Conservation (phyloP, 1,140 invertebrate genomes). For the Chionoecetes opilio region DNA sequence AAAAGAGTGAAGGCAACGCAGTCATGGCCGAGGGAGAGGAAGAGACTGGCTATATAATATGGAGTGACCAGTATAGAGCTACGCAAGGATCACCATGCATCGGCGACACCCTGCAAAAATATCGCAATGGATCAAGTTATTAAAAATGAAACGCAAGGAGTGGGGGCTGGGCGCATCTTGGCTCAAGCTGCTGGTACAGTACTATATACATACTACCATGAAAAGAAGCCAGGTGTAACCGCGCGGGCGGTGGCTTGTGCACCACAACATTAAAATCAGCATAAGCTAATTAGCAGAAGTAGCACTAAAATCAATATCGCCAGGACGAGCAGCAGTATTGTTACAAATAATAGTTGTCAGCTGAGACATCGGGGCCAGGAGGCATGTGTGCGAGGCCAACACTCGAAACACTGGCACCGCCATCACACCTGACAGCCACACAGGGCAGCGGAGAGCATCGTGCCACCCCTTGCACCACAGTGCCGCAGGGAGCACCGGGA, state of each 20-base stretch:
- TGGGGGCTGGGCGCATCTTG: neutral
- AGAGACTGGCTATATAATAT: neutral
- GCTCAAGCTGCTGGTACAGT: neutral
- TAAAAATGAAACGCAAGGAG: neutral
- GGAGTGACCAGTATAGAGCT: too few species aligned
- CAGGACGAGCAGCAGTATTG: neutral
- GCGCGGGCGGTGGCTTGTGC: neutral
- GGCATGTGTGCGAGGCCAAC: neutral
- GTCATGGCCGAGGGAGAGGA: neutral
- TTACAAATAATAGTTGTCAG: neutral
- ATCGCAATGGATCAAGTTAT: neutral
- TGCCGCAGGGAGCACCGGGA: slow-evolving; percentile 1
- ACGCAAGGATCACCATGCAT: neutral
- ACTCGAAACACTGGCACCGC: neutral
- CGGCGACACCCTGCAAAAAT: neutral
- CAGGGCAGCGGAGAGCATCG: neutral
- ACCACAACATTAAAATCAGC: neutral
- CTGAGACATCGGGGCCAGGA: neutral
- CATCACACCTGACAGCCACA: slow-evolving; percentile 6
- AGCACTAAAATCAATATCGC: slow-evolving; percentile 9
- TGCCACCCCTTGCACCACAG: neutral
- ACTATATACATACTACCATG: too few species aligned
- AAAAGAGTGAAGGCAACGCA: neutral
- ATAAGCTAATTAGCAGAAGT: neutral
- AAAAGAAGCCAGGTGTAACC: neutral